phyloP scores from a whole-genome alignment of 2,113 vertebrate species.

The Scomber scombrus region DNA sequence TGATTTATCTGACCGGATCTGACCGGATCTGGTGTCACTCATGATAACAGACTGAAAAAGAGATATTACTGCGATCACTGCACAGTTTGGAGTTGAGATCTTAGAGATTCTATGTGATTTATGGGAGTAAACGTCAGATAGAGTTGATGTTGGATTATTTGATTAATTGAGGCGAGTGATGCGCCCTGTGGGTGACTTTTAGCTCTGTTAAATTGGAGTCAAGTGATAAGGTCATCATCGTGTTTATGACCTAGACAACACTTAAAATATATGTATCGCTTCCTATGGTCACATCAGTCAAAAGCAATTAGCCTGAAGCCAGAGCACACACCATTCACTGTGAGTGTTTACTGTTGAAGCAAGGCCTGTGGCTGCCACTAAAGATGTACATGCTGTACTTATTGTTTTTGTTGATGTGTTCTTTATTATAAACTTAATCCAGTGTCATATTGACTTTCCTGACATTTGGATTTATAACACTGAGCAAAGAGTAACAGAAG shows the following conservation, averaged over 20 bases:
- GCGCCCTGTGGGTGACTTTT: conserved; percentile 12
- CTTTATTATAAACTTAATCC: too few relatives aligned
- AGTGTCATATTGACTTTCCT: too few relatives aligned
- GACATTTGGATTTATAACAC: too few relatives aligned
- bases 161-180: not conserved
- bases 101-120: not conserved
- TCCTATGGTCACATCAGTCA: not conserved
- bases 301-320: not conserved
- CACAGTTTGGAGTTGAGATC: not conserved
- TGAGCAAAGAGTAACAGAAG: too few relatives aligned
- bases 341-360: not conserved
- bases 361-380: not conserved
- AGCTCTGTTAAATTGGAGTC: not conserved
- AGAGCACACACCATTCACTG: not conserved
- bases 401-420: too few relatives aligned
- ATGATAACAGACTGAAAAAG: too few relatives aligned
- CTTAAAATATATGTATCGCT: not conserved
- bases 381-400: too few relatives aligned
- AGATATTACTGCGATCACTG: not conserved
- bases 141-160: not conserved
- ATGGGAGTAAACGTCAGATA: not conserved
- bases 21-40: not conserved
- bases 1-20: not conserved
- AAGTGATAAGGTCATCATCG: not conserved
- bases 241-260: not conserved